These are phyloP conservation scores for Chrysemys picta DNA, from an alignment of 2,113 vertebrate species.

Conservation along the genomic window DNA sequence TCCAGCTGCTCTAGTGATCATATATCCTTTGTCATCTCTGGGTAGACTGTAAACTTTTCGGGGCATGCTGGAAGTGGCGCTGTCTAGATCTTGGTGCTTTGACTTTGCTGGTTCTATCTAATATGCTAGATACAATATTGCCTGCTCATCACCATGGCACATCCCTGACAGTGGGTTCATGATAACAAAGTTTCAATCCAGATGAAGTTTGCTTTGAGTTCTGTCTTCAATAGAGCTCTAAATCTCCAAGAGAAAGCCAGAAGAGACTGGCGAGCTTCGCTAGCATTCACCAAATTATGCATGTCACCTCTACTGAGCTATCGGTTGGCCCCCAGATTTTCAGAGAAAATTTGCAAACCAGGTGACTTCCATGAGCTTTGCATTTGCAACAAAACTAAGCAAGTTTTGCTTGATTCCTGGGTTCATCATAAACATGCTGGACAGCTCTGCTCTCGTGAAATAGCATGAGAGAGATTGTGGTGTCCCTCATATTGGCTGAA, in stretches of 20 bases:
- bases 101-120: background rate
- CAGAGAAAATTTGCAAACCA: background rate
- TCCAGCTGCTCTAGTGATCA: background rate
- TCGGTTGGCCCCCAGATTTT: background rate
- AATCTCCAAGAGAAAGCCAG: background rate
- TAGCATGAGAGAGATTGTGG: background rate
- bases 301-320: background rate
- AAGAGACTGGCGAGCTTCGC: background rate
- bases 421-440: background rate
- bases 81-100: background rate
- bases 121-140: background rate
- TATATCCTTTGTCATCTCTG: background rate
- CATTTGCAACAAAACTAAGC: background rate
- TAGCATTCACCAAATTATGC: background rate
- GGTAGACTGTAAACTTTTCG: background rate
- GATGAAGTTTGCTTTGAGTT: background rate
- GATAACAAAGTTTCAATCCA: background rate
- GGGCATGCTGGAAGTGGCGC: background rate
- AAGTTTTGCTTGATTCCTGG: background rate
- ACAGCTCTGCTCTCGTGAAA: background rate
- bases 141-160: background rate
- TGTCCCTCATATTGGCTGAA: background rate
- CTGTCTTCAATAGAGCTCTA: background rate
- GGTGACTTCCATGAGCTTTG: background rate
- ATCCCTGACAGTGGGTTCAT: background rate